Evolutionary conservation across 2,113 vertebrate genomes (phyloP).

Genomic region (Aviceda subcristata): DNA sequence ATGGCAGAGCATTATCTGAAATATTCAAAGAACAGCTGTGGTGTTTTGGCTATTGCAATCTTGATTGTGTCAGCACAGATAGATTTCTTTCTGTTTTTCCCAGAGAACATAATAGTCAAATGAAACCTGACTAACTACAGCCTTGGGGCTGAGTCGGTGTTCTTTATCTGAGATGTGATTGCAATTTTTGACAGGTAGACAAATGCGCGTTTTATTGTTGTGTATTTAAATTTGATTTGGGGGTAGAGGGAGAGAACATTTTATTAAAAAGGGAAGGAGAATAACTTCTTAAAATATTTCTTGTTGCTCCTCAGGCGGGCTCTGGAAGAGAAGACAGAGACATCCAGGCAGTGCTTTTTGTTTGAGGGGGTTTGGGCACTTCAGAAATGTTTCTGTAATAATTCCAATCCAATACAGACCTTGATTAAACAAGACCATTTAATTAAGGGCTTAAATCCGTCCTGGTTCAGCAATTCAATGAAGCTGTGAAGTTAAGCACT

Average conservation of each 20-base stretch:
- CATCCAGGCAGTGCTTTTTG: not conserved
- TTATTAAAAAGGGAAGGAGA: constrained; percentile 48
- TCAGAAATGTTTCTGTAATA: not conserved
- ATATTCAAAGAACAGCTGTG: constrained; percentile 7
- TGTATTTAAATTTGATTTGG: constrained; percentile 66
- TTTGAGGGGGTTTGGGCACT: not conserved
- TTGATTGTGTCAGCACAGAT: constrained; percentile 18
- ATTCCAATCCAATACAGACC: not conserved
- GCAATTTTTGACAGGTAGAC: constrained; percentile 49
- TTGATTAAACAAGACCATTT: not conserved
- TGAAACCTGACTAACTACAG: constrained; percentile 16
- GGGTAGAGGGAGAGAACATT: not conserved
- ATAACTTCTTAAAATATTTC: constrained; percentile 18
- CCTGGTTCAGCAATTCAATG: not conserved
- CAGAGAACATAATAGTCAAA: not conserved
- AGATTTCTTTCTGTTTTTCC: constrained; percentile 31
- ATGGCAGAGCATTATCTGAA: constrained; percentile 19
- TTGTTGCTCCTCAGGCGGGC: not conserved
- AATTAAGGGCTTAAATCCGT: not conserved
- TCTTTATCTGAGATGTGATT: constrained; percentile 26
- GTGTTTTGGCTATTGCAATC: constrained; percentile 38
- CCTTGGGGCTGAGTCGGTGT: not conserved
- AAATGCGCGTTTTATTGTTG: constrained; percentile 51
- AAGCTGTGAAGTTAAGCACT: not conserved
- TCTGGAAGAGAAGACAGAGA: not conserved